Base-by-base conservation (phyloP, 2,888 invertebrate species). In the Parthenolecanium corni region DNA sequence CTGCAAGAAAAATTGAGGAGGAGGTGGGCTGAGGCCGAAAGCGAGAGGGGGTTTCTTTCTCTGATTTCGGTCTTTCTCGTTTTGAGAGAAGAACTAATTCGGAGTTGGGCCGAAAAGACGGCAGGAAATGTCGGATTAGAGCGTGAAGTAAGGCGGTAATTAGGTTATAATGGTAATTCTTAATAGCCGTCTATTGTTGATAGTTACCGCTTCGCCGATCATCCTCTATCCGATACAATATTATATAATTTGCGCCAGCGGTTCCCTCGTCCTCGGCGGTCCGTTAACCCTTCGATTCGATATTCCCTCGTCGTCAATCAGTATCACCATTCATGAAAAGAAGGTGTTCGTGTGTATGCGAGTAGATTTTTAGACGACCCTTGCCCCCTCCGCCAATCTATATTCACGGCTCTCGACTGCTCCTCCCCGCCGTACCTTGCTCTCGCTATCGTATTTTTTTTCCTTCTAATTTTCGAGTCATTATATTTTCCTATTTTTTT, bases 161-260 rank as follows among this genome's bases (percentile, higher is more conserved):
- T 56, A 56, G 56, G 56, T 56, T 56, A 56, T 56, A 56, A 56
- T 56, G 56, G 56, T 56, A 42, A 56, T 56, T 56, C 56, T 56
- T 56, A 56, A 56, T 56, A 56, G 56, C 56, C 46, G 56, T 42
- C 56, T 56, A 56, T 56, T 56, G 56, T 56, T 56, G 56, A 56
- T 56, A 56, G 42, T 56, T 56, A 56, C 40, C 42, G 56, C 56
- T 56, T 56, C 56, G 42, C 56, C 42, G 56, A 56, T 56, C 56
- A 31, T 56, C 56, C 56, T 31, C 31, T 56, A 44, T 56, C 44
- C 42, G 46, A 56, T 56, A 56, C 56, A 56, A 56, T 56, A 56
- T 56, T 56, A 56, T 56, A 46, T 56, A 56, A 56, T 56, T 56
- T 56, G 56, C 18, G 18, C 44, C 31, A 31, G 25, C 56, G 24